These are phyloP conservation scores for Diabrotica balteata DNA, from an alignment of 2,888 invertebrate species.

Conservation along the genomic window DNA sequence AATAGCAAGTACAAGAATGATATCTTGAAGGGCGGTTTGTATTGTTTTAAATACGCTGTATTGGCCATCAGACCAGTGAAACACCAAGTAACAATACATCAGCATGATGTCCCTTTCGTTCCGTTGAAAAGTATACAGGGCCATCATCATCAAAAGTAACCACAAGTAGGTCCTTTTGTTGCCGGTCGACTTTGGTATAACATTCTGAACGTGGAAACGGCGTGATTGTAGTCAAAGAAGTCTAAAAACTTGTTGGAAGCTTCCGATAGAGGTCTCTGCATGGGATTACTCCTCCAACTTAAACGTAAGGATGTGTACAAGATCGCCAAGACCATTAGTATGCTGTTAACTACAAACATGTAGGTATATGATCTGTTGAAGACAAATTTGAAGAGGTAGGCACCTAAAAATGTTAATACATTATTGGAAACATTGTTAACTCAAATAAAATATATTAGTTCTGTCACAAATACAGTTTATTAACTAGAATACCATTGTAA, in stretches of 20 bases:
- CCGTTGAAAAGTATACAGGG: slow-evolving; percentile 81
- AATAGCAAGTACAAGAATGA: slow-evolving; percentile 74
- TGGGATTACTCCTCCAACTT: slow-evolving; percentile 73
- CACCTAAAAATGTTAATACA: slow-evolving; percentile 63
- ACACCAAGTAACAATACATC: slow-evolving; percentile 75
- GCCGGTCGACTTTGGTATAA: slow-evolving; percentile 67
- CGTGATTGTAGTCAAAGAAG: slow-evolving; percentile 76
- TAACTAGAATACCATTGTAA: no score
- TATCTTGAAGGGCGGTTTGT: slow-evolving; percentile 74
- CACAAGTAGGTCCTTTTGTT: slow-evolving; percentile 70
- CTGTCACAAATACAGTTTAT: no score
- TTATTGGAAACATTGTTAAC: no score
- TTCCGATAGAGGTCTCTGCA: slow-evolving; percentile 69
- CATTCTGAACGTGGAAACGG: slow-evolving; percentile 69
- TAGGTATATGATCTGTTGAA: slow-evolving; percentile 71
- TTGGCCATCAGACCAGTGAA: slow-evolving; percentile 73
- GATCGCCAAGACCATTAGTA: slow-evolving; percentile 68
- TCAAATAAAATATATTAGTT: no score
- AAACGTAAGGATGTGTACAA: slow-evolving; percentile 70
- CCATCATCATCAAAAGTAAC: slow-evolving; percentile 77
- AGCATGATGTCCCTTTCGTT: slow-evolving; percentile 81
- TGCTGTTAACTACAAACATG: slow-evolving; percentile 77
- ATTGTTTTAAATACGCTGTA: slow-evolving; percentile 78
- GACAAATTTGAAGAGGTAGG: slow-evolving; percentile 65
- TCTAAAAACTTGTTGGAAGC: slow-evolving; percentile 67